phyloP scores from a whole-genome alignment of 2,797 vertebrate species.

The Lindbergichthys nudifrons region DNA sequence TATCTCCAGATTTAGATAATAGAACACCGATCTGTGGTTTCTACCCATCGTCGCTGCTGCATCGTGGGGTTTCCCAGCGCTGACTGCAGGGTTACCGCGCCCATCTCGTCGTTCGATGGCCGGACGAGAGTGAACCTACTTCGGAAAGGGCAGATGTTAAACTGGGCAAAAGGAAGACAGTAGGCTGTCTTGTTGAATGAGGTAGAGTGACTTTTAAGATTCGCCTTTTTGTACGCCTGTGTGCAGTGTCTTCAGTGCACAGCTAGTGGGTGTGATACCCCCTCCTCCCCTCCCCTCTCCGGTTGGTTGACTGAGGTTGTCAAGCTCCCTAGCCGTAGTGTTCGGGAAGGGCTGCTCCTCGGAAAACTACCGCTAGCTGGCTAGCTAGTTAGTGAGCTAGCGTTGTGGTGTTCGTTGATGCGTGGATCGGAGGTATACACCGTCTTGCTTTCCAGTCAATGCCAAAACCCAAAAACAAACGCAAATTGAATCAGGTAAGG shows the following conservation, averaged over 20 bases:
- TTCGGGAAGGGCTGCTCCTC: conserved; percentile 83
- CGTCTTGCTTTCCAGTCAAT: conserved; percentile 84
- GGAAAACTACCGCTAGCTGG: conserved; percentile 80
- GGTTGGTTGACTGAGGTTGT: conserved; percentile 77
- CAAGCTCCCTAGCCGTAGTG: conserved; percentile 76
- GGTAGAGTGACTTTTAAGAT: conserved; percentile 50
- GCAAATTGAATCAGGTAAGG: conserved; percentile 83
- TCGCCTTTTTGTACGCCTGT: conserved; percentile 38
- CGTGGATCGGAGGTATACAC: conserved; percentile 81
- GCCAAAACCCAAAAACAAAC: conserved; percentile 83
- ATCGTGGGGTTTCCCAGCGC: conserved; percentile 87
- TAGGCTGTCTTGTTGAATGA: conserved; percentile 44
- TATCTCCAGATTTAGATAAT: conserved; percentile 11
- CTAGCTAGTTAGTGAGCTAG: conserved; percentile 84
- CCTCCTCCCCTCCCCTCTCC: conserved; percentile 53
- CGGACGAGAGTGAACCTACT: conserved; percentile 66
- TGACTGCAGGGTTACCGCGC: conserved; percentile 89
- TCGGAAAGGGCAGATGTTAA: conserved; percentile 72
- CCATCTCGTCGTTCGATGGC: conserved; percentile 86
- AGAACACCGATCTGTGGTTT: conserved; percentile 32
- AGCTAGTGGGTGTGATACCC: conserved; percentile 78
- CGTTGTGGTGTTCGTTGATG: conserved; percentile 84
- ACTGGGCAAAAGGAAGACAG: conserved; percentile 54
- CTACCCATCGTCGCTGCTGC: conserved; percentile 60
- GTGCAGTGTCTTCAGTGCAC: conserved; percentile 52